phyloP scores from a whole-genome alignment of 2,113 vertebrate species.

The Merops nubicus region DNA sequence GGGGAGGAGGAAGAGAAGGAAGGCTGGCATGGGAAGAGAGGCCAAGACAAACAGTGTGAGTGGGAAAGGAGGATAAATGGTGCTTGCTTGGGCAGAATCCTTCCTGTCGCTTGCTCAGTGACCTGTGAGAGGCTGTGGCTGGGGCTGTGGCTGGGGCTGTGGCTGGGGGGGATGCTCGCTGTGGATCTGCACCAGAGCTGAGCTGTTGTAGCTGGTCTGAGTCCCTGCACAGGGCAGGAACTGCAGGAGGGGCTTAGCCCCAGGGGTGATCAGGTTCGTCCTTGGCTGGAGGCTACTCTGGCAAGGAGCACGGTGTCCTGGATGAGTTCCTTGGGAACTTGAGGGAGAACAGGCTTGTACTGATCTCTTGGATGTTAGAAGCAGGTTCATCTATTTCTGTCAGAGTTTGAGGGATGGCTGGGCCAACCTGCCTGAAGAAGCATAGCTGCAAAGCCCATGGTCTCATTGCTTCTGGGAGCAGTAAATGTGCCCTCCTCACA shows the following conservation, averaged over 20 bases:
- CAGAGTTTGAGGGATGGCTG: background rate
- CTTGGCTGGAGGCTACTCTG: background rate
- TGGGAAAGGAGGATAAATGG: background rate
- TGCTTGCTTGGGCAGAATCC: background rate
- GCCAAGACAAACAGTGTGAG: slow-evolving; percentile 32
- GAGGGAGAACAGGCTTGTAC: background rate
- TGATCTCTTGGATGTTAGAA: background rate
- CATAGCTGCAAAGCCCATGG: accelerated
- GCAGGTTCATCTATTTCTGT: background rate
- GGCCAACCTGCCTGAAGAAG: background rate
- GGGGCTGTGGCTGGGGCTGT: accelerated
- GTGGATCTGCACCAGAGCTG: background rate
- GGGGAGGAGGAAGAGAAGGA: background rate
- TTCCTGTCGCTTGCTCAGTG: background rate
- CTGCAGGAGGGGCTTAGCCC: background rate
- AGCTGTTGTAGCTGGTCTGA: background rate
- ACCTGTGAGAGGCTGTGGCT: accelerated
- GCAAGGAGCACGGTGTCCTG: background rate
- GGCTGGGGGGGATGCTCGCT: background rate
- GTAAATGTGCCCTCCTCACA: background rate
- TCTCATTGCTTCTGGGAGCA: background rate
- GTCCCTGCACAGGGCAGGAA: background rate
- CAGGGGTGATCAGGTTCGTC: background rate
- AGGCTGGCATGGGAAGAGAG: background rate
- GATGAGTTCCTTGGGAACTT: background rate